Conservation (phyloP, 2,888 invertebrate species). For the Zhuqinia jingwanae region DNA sequence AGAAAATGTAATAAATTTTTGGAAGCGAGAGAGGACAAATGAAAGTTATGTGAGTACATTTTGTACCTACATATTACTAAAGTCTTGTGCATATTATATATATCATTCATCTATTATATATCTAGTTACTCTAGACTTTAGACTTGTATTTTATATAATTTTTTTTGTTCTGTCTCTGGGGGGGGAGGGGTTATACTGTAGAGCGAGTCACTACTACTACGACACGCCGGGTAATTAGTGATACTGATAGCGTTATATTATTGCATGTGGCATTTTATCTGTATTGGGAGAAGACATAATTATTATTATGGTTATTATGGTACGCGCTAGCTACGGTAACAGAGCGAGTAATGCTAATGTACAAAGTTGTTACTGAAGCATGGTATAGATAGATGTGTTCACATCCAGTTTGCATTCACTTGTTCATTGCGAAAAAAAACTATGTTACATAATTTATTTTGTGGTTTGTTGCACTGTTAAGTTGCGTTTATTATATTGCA, state of each 20-base stretch:
- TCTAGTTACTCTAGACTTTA: too few relatives aligned
- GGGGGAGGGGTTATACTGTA: too few relatives aligned
- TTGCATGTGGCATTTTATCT: conserved; percentile 11
- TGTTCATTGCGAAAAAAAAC: not conserved
- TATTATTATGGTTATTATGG: not conserved
- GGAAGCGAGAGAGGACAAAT: not conserved
- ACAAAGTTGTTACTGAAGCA: conserved; percentile 35
- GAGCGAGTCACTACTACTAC: too few relatives aligned
- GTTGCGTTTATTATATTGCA: not conserved
- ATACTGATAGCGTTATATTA: conserved; percentile 43
- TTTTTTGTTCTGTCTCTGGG: too few relatives aligned
- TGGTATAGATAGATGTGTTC: too few relatives aligned
- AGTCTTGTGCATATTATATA: too few relatives aligned
- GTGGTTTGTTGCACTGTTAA: not conserved
- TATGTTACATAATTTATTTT: not conserved
- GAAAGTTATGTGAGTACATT: not conserved
- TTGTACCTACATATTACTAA: not conserved
- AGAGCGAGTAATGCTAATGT: conserved; percentile 30
- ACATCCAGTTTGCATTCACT: conserved; percentile 36
- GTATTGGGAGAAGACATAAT: conserved; percentile 1
- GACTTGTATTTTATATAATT: too few relatives aligned
- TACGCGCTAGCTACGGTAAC: not conserved
- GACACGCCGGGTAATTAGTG: conserved; percentile 51
- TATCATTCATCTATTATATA: too few relatives aligned
- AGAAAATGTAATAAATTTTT: conserved; percentile 7